phyloP scores from a whole-genome alignment of 1,140 invertebrate species.

The Papilio dardanus region DNA sequence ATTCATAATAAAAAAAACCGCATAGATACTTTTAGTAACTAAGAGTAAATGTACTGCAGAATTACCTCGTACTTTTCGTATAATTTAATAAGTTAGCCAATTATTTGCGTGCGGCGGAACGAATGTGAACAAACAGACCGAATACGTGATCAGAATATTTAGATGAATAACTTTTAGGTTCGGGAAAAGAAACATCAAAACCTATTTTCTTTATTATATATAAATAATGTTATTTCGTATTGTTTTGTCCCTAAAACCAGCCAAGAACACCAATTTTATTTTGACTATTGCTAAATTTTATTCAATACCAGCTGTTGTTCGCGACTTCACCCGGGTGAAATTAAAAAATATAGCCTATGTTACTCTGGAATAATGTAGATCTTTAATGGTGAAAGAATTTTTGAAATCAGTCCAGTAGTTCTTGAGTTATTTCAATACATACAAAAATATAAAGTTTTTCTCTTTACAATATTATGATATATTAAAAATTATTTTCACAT shows the following conservation, averaged over 20 bases:
- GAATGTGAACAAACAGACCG: slow-evolving; percentile 69
- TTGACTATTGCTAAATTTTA: too few relatives aligned
- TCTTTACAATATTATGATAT: too few relatives aligned
- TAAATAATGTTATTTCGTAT: slow-evolving; percentile 55
- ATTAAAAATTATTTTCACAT: neutral
- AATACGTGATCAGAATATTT: slow-evolving; percentile 71
- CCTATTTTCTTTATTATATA: slow-evolving; percentile 50
- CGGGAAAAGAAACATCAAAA: slow-evolving; percentile 52
- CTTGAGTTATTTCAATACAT: too few relatives aligned
- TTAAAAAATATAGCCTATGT: too few relatives aligned
- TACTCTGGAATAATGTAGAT: too few relatives aligned
- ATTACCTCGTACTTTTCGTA: slow-evolving; percentile 16
- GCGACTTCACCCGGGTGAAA: too few relatives aligned
- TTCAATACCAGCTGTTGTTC: too few relatives aligned
- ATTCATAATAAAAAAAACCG: slow-evolving; percentile 1
- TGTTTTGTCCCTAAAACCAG: neutral
- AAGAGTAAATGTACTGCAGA: slow-evolving; percentile 5
- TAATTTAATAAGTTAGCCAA: slow-evolving; percentile 60
- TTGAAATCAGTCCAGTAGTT: too few relatives aligned
- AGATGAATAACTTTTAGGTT: slow-evolving; percentile 52
- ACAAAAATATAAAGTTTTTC: too few relatives aligned
- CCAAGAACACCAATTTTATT: neutral
- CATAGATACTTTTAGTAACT: neutral
- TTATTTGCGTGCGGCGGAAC: slow-evolving; percentile 67
- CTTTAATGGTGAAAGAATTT: too few relatives aligned